Evolutionary conservation across 2,113 vertebrate genomes (phyloP), one percentile per base, ranked within the genome.

Genomic region (Arizona elegans): DNA sequence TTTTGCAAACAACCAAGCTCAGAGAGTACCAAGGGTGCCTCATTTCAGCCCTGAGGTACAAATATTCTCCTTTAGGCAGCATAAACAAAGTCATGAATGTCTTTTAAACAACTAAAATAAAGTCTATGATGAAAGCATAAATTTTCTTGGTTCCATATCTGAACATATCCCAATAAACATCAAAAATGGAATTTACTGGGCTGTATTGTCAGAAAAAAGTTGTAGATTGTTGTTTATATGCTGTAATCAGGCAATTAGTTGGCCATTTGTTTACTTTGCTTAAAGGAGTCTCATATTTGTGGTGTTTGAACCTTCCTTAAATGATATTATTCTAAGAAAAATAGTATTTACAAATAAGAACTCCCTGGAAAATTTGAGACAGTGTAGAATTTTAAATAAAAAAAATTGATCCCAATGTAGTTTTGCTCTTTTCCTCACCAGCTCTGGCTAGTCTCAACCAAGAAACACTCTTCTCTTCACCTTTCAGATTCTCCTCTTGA

Each of bases 401-500:
- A 81, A 65, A 24, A 26, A 8, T 19, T 55, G 29, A 29, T n/a
- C 53, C 53, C 21, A 86, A 50, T 3, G 3, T 2, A 2, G n/a
- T 21, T 9, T 55, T 58, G 1, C 55, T 91, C 33, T 93, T 88
- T 95, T 10, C 5, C 43, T 88, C 33, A 92, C 55, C 91, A 97
- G 97, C 93, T 86, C 96, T 96, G 94, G 88, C 17, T 58, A 96
- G 95, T 8, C 91, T 91, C 1, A 1, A 90, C 29, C 59, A 10
- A 0, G 97, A 97, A 26, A 81, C 65, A 3, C 15, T 91, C 9
- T 94, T 94, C 17, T 92, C 52, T 53, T 12, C 59, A 19, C 15
- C 56, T 86, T 50, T 65, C 95, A 4, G 94, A 96, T 19, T 92
- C 94, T 17, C 47, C 96, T 47, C 96, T 96, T 19, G 98, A 97